phyloP scores from a whole-genome alignment of 2,113 vertebrate species.

The Alaudala cheleensis region DNA sequence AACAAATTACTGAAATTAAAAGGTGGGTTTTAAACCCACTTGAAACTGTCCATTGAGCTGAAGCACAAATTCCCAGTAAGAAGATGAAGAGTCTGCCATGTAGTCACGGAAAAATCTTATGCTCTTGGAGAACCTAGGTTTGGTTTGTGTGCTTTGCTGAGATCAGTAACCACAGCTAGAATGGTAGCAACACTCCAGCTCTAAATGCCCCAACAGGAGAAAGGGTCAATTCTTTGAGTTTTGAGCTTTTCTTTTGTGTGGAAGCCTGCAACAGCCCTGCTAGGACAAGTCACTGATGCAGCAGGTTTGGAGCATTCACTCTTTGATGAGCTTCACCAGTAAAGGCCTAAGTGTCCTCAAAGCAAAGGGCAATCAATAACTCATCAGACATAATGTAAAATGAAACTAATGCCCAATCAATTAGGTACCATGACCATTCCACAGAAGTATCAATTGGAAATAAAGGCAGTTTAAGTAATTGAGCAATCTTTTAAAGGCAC shows the following conservation, averaged over 20 bases:
- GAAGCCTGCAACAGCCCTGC: not conserved
- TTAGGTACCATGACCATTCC: constrained; percentile 8
- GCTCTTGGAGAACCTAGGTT: constrained; percentile 1
- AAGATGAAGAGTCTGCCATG: not conserved
- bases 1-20: constrained; percentile 50
- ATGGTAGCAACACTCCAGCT: not conserved
- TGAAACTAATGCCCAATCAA: constrained; percentile 10
- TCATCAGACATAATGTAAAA: constrained; percentile 2
- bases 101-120: not conserved
- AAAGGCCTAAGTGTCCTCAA: constrained; percentile 26
- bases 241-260: not conserved
- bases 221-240: not conserved
- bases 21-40: constrained; percentile 11
- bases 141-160: not conserved
- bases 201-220: not conserved
- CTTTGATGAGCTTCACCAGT: not conserved
- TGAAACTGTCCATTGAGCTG: constrained; percentile 23
- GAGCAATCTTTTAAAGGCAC: constrained; percentile 22
- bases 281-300: not conserved
- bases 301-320: not conserved
- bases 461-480: constrained; percentile 35
- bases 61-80: constrained; percentile 15
- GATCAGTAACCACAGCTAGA: not conserved
- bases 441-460: not conserved
- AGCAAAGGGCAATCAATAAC: constrained; percentile 39